Conservation (phyloP, 2,888 invertebrate genomes). For the Trichogramma evanescens region DNA sequence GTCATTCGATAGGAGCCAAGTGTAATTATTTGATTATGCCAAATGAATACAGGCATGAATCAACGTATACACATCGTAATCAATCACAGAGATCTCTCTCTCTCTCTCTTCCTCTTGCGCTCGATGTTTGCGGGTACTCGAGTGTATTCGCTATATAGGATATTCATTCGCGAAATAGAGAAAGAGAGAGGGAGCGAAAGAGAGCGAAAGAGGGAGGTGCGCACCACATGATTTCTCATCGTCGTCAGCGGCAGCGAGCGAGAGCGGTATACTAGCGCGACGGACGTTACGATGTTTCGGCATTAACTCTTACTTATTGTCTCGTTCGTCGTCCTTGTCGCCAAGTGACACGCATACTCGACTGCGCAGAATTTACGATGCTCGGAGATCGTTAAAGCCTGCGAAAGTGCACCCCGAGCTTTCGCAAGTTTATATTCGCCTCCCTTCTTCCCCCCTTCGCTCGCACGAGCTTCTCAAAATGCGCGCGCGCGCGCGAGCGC, state of each 20-base stretch:
- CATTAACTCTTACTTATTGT: conserved; percentile 21
- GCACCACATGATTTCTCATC: conserved; percentile 4
- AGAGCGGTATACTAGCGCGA: neutral
- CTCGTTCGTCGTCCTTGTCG: conserved; percentile 5
- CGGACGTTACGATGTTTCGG: conserved; percentile 1
- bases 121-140: neutral
- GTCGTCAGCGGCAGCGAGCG: conserved; percentile 1
- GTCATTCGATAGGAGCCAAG: too few relatives aligned
- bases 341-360: neutral
- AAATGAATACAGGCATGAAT: too few relatives aligned
- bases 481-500: too few relatives aligned
- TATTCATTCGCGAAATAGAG: neutral
- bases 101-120: neutral
- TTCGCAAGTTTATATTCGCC: neutral
- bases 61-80: too few relatives aligned
- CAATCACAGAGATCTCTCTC: too few relatives aligned
- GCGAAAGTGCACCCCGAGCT: neutral
- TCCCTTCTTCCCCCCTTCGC: too few relatives aligned
- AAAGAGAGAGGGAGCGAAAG: too few relatives aligned
- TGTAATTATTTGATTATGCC: too few relatives aligned
- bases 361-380: conserved; percentile 5
- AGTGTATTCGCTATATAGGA: neutral
- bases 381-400: conserved; percentile 6
- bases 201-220: neutral
- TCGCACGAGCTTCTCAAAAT: too few relatives aligned